These are phyloP conservation scores for Tetramorium parvispinum DNA, from an alignment of 1,140 invertebrate genomes.

Conservation along the genomic window DNA sequence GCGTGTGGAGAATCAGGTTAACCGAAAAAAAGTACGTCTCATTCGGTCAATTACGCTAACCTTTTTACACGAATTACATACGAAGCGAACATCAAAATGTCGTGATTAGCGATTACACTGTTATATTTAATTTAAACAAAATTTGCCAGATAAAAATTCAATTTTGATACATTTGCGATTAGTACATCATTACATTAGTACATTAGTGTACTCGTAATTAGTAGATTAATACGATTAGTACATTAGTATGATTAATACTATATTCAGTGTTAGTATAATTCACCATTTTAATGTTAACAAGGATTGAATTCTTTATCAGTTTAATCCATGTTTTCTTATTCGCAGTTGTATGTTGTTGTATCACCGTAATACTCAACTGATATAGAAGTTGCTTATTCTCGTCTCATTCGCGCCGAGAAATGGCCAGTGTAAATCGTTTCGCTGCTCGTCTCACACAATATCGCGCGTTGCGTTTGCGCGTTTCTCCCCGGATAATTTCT, in stretches of 20 bases:
- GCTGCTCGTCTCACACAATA: slow-evolving; percentile 34
- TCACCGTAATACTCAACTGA: not conserved
- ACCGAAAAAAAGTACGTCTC: not conserved
- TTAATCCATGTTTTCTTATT: not conserved
- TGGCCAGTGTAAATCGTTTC: slow-evolving; percentile 9
- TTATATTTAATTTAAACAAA: not conserved
- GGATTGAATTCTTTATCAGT: not conserved
- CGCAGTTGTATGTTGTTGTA: not conserved
- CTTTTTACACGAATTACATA: not conserved
- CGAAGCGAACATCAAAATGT: not conserved
- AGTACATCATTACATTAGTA: too few species aligned
- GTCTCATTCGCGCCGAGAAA: not conserved
- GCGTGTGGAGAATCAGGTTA: slow-evolving; percentile 25
- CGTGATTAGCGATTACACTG: not conserved
- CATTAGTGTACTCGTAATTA: too few species aligned
- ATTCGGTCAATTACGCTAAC: not conserved
- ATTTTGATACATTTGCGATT: not conserved
- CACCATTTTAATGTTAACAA: not conserved
- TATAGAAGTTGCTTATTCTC: not conserved
- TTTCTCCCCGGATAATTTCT: slow-evolving; percentile 48
- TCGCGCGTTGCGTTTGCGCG: slow-evolving; percentile 21
- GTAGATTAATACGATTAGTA: too few species aligned
- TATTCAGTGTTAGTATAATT: not conserved
- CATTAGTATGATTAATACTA: not conserved
- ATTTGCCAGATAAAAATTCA: not conserved